Conservation (phyloP, 2,888 invertebrate species). For the Patella ulyssiponensis region DNA sequence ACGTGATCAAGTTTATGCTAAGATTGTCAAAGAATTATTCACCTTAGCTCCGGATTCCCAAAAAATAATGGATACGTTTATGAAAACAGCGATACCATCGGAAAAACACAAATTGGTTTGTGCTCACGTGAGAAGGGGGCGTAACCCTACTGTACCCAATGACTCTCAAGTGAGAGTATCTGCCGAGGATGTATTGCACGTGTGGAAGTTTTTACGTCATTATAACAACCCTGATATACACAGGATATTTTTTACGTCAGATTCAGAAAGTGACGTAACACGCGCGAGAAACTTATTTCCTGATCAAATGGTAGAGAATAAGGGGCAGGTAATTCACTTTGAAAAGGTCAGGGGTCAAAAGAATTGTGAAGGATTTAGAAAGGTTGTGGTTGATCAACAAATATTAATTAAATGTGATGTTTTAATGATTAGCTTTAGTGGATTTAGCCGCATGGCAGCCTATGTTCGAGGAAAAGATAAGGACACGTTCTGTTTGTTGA, state of each 20-base stretch:
- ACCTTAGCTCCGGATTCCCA: slow-evolving; percentile 9
- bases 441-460: slow-evolving; percentile 9
- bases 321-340: slow-evolving; percentile 22
- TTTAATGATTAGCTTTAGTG: slow-evolving; percentile 13
- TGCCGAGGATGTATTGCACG: background rate
- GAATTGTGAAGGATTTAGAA: slow-evolving; percentile 13
- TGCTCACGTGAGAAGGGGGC: slow-evolving; percentile 30
- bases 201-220: slow-evolving; percentile 21
- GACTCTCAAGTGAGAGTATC: slow-evolving; percentile 14
- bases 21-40: slow-evolving; percentile 16
- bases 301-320: slow-evolving; percentile 18
- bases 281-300: slow-evolving; percentile 22
- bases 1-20: slow-evolving; percentile 6
- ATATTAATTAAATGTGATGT: slow-evolving; percentile 20
- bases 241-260: slow-evolving; percentile 25
- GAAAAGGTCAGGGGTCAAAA: slow-evolving; percentile 1
- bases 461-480: slow-evolving; percentile 6
- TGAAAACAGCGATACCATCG: background rate
- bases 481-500: background rate
- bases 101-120: slow-evolving; percentile 22
- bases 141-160: slow-evolving; percentile 28
- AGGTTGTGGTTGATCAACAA: slow-evolving; percentile 17
- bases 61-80: slow-evolving; percentile 6
- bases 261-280: slow-evolving; percentile 21
- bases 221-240: slow-evolving; percentile 8